Evolutionary conservation across 2,113 vertebrate species (phyloP).

Genomic region (Pygoscelis adeliae): DNA sequence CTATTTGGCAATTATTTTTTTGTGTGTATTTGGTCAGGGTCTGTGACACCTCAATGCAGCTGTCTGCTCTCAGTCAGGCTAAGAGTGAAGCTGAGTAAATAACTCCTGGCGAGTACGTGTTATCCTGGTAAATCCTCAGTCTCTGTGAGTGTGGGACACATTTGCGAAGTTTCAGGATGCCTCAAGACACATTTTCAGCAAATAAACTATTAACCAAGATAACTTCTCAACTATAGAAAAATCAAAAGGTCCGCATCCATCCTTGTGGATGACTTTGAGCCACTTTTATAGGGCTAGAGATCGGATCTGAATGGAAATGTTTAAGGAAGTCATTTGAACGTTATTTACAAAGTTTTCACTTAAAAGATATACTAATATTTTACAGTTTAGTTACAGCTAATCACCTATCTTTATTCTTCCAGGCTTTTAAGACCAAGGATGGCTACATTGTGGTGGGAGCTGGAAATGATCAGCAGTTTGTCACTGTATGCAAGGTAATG

Average conservation of each 20-base stretch:
- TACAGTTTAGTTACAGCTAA: not conserved
- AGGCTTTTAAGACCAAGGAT: constrained; percentile 91
- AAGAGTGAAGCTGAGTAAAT: not conserved
- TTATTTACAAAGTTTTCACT: not conserved
- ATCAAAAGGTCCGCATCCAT: not conserved
- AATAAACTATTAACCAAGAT: not conserved
- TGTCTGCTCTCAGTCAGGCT: not conserved
- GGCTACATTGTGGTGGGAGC: constrained; percentile 89
- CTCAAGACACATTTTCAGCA: not conserved
- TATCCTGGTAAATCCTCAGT: not conserved
- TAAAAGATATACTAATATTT: not conserved
- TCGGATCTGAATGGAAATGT: not conserved
- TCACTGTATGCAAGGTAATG: constrained; percentile 86
- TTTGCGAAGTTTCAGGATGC: not conserved
- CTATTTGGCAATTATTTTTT: not conserved
- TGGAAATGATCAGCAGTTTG: constrained; percentile 90
- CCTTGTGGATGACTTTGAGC: not conserved
- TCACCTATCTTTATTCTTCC: constrained; percentile 49
- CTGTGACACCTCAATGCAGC: not conserved
- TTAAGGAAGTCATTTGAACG: not conserved
- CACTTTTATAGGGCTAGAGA: not conserved
- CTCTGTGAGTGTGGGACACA: not conserved
- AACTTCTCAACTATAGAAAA: not conserved
- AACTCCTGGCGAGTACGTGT: not conserved
- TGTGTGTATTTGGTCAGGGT: not conserved